Percentiles rank a stretch among this genome's conserved stretches.
Conservation (phyloP, 2,797 vertebrate genomes). For the Poeciliopsis paucimaculata region DNA sequence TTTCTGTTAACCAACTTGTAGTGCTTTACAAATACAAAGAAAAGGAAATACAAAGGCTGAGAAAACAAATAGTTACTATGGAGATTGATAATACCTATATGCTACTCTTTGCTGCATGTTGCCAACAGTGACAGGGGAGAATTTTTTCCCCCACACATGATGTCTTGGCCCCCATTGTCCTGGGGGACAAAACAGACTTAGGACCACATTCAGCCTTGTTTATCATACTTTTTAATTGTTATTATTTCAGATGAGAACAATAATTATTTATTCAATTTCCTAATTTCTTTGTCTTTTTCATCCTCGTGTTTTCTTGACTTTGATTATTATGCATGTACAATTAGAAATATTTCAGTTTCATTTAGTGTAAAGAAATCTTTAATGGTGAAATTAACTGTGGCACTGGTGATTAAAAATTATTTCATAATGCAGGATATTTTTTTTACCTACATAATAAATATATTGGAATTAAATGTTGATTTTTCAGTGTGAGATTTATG, state of each 20-base stretch:
- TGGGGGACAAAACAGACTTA: not conserved
- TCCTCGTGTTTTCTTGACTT: not conserved
- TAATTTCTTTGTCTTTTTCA: not conserved
- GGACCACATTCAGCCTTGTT: not conserved
- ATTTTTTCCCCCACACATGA: not conserved
- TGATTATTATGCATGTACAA: not conserved
- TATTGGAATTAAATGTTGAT: not conserved
- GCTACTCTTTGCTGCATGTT: not conserved
- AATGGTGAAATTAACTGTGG: not conserved
- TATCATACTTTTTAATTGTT: not conserved
- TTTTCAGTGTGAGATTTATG: not conserved
- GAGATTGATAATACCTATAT: not conserved
- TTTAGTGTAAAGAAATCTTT: not conserved
- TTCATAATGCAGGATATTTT: not conserved
- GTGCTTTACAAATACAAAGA: slow-evolving; percentile 12
- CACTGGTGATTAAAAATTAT: not conserved
- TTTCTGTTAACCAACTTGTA: slow-evolving; percentile 2
- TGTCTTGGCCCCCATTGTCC: not conserved
- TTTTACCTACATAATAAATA: not conserved
- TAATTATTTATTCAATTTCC: not conserved
- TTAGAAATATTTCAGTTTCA: not conserved
- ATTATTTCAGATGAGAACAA: not conserved
- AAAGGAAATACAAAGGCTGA: not conserved
- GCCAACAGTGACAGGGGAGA: not conserved
- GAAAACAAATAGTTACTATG: not conserved